Base-by-base conservation (phyloP, 2,113 vertebrate genomes). In the Hippocampus barbouri region DNA sequence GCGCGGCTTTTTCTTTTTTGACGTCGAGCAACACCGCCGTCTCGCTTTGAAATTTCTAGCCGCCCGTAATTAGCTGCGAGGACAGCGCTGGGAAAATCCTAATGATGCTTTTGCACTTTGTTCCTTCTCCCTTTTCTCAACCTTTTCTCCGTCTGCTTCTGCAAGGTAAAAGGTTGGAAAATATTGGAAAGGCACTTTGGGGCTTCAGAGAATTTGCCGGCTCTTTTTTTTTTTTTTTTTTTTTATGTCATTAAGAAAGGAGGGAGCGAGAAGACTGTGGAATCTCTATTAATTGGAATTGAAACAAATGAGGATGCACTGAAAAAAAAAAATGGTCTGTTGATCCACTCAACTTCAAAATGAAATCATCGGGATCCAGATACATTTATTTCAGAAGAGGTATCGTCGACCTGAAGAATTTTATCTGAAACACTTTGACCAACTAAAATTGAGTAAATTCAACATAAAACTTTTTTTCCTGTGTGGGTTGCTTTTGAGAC, bases 61-160 rank as follows among this genome's bases (percentile, higher is more conserved):
- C 66, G 76, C 69, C 72, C 73, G 63, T 78, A 85, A 85, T 88
- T 87, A 85, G 74, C 73, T 70, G 66, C 82, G 57, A 77, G 72
- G 70, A 63, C 77, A 71, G 69, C 11, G 4, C 65, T 64, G 70
- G 60, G 10, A 81, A 81, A 83, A 73, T 67, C 20, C 61, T 83
- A 86, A 83, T 77, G 75, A 86, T 75, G 80, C 71, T 53, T 62
- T 51, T 63, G 15, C 21, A 73, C 25, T 72, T 64, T 68, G 57
- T 41, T 72, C 61, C 62, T 53, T 25, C 45, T 72, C 34, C 38
- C 23, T 77, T 54, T 69, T 65, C 60, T 53, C n/a, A 25, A 25
- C 14, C 18, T 57, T 56, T 61, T 67, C 25, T 21, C 25, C 15
- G 71, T 67, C 41, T 63, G 20, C 15, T 56, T 57, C 34, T 25